Percentiles rank a stretch among this genome's conserved stretches.
Evolutionary conservation across 2,113 vertebrate species (phyloP).

Genomic region (Copsychus sechellarum): DNA sequence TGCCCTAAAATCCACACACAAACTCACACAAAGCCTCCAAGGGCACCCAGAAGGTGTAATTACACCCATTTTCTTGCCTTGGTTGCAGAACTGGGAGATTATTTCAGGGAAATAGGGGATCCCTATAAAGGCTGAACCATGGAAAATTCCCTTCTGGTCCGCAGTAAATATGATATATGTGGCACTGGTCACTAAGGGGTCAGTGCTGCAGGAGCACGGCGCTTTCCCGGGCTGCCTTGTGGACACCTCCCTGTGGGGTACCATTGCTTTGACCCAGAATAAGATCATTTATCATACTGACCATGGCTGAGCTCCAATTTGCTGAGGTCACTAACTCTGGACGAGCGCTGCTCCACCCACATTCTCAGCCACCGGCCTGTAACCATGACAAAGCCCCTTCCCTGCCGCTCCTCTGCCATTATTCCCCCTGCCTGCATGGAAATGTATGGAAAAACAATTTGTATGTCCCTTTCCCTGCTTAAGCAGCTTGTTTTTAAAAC

Average conservation of each 20-base stretch:
- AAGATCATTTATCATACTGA: constrained; percentile 81
- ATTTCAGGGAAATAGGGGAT: background rate
- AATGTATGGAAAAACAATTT: constrained; percentile 56
- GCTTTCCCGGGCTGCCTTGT: constrained; percentile 4
- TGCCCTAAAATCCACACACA: background rate
- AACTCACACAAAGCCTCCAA: background rate
- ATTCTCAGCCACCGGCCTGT: constrained; percentile 76
- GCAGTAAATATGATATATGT: constrained; percentile 55
- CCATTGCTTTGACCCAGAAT: constrained; percentile 67
- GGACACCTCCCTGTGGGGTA: constrained; percentile 57
- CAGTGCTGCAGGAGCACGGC: constrained; percentile 36
- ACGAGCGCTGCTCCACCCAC: constrained; percentile 67
- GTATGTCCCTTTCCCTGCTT: background rate
- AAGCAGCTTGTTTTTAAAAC: background rate
- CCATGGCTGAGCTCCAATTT: constrained; percentile 73
- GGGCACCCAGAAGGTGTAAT: background rate
- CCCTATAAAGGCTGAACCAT: background rate
- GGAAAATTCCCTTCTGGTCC: constrained; percentile 43
- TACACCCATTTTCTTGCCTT: background rate
- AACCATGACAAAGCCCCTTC: constrained; percentile 78
- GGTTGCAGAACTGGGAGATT: background rate
- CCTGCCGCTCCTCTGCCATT: constrained; percentile 66
- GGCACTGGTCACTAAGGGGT: constrained; percentile 68
- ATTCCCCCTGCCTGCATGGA: constrained; percentile 70
- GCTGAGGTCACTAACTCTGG: constrained; percentile 79